These are phyloP conservation scores for Schlechtendalia chinensis DNA, from an alignment of 1,140 invertebrate species.

Conservation along the genomic window DNA sequence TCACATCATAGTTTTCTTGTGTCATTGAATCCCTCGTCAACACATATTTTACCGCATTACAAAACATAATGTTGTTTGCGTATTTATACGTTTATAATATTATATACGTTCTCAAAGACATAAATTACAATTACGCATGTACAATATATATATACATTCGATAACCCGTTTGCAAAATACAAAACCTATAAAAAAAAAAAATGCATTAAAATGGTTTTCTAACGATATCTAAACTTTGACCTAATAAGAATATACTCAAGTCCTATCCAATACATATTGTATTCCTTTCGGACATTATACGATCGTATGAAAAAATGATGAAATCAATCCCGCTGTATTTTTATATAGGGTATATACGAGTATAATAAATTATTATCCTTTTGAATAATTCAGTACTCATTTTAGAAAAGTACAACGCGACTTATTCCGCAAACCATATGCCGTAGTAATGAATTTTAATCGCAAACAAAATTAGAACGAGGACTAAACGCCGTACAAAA, in stretches of 20 bases:
- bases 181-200: neutral
- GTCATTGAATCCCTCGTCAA: neutral
- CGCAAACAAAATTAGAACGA: slow-evolving; percentile 3
- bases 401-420: neutral
- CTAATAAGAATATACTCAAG: neutral
- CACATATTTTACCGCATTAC: neutral
- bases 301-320: slow-evolving; percentile 13
- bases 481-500: neutral
- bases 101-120: neutral
- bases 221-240: neutral
- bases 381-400: slow-evolving; percentile 23
- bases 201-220: neutral
- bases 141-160: neutral
- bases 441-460: neutral
- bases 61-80: neutral
- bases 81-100: neutral
- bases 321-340: neutral
- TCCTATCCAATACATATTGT: neutral
- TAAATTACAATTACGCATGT: neutral
- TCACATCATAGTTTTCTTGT: neutral
- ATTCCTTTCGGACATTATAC: neutral
- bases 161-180: slow-evolving; percentile 1
- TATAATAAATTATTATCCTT: slow-evolving; percentile 11
- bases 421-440: neutral
- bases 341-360: neutral